Base-by-base conservation (phyloP, 2,113 vertebrate species). In the Sinocyclocheilus rhinocerous region DNA sequence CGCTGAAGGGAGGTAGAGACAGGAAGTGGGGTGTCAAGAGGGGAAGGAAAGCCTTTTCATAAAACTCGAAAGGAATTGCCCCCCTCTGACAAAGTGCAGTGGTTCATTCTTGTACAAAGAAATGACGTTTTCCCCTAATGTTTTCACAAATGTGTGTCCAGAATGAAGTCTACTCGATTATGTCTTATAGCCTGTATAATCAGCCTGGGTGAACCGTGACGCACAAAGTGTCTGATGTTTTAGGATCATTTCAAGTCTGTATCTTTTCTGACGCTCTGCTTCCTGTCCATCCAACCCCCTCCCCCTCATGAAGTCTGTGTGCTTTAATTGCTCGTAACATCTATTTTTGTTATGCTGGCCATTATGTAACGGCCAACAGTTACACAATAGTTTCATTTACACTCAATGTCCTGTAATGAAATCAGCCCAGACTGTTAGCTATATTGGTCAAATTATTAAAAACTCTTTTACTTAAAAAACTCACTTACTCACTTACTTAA, bases 371-470 rank as follows among this genome's bases (percentile, higher is more conserved):
- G 73, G 87, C 73, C 85, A 88, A 90, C 88, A 92, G 92, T 93
- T 92, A 93, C 90, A 94, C 92, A 93, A 92, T 89, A 80, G 90
- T 89, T 85, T 86, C 67, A 84, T 91, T 92, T 91, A 86, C 90
- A 59, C 85, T 7, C 45, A 70, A 10, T 76, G 22, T 24, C 39
- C 79, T 84, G 26, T 29, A 57, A 84, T 80, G 13, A 52, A 65
- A 67, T 26, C 16, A 22, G n/a, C 20, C 16, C 10, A 75, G 76
- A 20, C 8, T 20, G 26, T 16, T 10, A 55, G 26, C 50, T 78
- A 16, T 52, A 78, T 20, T 78, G 45, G 16, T 20, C 50, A 57
- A 7, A 45, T 42, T 9, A n/a, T n/a, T n/a, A n/a, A n/a, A n/a
- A n/a, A n/a, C n/a, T n/a, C n/a, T n/a, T n/a, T n/a, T n/a, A n/a